Conservation (phyloP, 2,113 vertebrate genomes). For the Bombycilla garrulus region DNA sequence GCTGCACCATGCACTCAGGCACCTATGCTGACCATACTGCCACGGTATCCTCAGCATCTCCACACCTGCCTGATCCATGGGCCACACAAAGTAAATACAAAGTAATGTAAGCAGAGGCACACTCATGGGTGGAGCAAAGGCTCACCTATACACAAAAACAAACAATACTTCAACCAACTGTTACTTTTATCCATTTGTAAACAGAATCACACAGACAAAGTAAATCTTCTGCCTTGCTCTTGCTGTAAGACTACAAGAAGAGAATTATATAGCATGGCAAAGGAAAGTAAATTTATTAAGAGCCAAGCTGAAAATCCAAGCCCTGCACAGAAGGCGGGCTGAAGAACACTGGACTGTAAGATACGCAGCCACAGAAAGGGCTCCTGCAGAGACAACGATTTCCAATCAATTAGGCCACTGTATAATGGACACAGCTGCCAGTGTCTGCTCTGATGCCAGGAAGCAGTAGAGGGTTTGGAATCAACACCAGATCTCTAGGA, state of each 20-base stretch:
- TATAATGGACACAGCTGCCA: background rate
- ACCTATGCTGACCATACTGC: background rate
- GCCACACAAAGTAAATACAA: background rate
- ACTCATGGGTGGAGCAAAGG: background rate
- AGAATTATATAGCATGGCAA: background rate
- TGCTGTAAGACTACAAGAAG: background rate
- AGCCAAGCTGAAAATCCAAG: background rate
- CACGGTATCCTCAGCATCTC: background rate
- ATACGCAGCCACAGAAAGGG: background rate
- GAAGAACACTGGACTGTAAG: background rate
- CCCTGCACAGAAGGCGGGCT: background rate
- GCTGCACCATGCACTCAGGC: background rate
- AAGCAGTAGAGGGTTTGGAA: background rate
- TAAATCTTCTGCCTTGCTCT: background rate
- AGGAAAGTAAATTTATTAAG: background rate
- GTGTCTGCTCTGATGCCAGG: background rate
- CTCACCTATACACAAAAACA: background rate
- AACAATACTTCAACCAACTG: slow-evolving; percentile 9
- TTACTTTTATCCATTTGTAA: background rate
- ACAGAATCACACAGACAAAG: background rate
- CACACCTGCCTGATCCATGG: background rate
- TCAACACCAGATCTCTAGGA: accelerated
- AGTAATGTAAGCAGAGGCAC: background rate
- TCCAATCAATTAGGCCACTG: background rate
- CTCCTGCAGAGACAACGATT: accelerated